Evolutionary conservation across 2,113 vertebrate species (phyloP).

Genomic region (Oreochromis niloticus): DNA sequence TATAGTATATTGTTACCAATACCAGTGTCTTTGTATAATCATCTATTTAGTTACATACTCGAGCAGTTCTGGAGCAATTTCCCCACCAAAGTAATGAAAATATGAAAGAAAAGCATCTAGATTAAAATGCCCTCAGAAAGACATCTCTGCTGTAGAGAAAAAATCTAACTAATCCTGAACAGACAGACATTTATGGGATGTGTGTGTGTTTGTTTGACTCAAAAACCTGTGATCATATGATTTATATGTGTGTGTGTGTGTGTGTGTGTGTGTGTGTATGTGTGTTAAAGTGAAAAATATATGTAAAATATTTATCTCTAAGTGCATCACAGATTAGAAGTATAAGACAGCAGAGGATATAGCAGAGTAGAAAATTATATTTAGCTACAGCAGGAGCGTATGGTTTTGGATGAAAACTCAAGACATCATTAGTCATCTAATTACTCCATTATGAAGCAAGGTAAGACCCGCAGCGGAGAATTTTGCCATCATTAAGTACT

Average conservation of each 20-base stretch:
- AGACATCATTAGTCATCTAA: not conserved
- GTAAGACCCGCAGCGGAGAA: not conserved
- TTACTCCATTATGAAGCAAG: not conserved
- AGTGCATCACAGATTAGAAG: not conserved
- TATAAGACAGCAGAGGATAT: not conserved
- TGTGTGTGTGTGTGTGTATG: not conserved
- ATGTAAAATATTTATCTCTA: not conserved
- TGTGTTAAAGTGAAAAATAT: not conserved
- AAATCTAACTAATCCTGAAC: not conserved
- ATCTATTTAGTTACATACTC: not conserved
- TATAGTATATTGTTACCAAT: not conserved
- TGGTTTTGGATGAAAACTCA: not conserved
- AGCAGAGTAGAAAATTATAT: not conserved
- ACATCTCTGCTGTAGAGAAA: not conserved
- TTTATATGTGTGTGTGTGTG: not conserved
- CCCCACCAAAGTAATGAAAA: not conserved
- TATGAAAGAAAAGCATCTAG: not conserved
- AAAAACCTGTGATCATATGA: not conserved
- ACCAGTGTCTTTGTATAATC: not conserved
- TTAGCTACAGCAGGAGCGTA: not conserved
- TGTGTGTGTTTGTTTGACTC: not conserved
- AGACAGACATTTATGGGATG: not conserved
- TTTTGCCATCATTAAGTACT: not conserved
- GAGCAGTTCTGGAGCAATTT: not conserved
- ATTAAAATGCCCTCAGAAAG: not conserved